Base-by-base conservation (phyloP, 2,888 invertebrate genomes). In the Nebria brevicollis region DNA sequence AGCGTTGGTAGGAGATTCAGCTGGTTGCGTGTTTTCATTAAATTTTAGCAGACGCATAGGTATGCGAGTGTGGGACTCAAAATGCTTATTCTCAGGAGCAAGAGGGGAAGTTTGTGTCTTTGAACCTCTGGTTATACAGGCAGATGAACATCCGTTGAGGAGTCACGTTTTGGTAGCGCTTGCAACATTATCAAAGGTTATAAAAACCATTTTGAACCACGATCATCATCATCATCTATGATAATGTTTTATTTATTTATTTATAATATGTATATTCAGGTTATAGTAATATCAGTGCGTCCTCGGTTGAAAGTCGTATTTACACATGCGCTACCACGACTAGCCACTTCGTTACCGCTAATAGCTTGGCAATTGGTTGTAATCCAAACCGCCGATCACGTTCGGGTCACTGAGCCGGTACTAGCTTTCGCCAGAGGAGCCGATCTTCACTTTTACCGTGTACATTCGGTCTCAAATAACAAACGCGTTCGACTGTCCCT, bases 71-170 rank as follows among this genome's bases (percentile, higher is more conserved):
- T 96, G 96, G 88, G 95, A 96, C 83, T 95, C 97, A 0, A 95
- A 96, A 77, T 98, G 99, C 88, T 90, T 99, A 15, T 99, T 99
- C 89, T 98, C 98, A 64, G 99, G 99, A 54, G 97, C 98, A 78
- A 93, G 98, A 79, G 99, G 99, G 0, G 99, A 99, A 91, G 97
- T 97, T 72, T 94, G 94, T 86, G 91, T 92, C 11, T 90, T 95
- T 82, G 94, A 94, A 86, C 95, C 95, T 0, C 89, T 95, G 13
- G 85, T 89, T 13, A 87, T 89, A 74, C 90, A 87, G 4, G 86
- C 88, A 72, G 90, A 90, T 80, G 87, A 89, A 11, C 93, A 95
- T 87, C 94, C 95, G 15, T 89, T 96, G 84, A 93, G 93, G 86
- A 93, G 93, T 84, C 93, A 94, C 85, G 93, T 94, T 79, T 92